These are phyloP conservation scores for Buathra laborator DNA, from an alignment of 2,888 invertebrate genomes.

Conservation along the genomic window DNA sequence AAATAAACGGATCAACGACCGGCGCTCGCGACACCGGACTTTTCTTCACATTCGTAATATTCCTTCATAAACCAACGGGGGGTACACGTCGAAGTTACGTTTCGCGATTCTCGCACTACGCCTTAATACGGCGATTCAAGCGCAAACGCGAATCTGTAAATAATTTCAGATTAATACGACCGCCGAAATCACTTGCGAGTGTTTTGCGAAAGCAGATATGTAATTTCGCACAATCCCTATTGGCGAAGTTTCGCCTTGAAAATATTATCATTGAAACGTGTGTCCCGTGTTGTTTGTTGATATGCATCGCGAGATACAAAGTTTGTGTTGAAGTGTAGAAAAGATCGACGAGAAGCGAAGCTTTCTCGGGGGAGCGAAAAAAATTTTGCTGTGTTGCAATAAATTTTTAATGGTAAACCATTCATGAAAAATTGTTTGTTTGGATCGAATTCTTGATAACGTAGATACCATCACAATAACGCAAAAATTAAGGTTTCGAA, in stretches of 20 bases:
- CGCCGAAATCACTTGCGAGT: constrained; percentile 12
- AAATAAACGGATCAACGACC: constrained; percentile 82
- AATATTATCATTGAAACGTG: constrained; percentile 24
- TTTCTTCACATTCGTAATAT: constrained; percentile 47
- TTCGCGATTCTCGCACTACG: constrained; percentile 21
- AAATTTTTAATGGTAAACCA: constrained; percentile 42
- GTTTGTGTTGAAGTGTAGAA: constrained; percentile 47
- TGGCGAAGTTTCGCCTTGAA: constrained; percentile 18
- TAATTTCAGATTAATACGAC: constrained; percentile 28
- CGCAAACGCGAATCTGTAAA: constrained; percentile 22
- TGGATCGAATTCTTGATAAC: neutral
- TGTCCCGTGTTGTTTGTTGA: constrained; percentile 62
- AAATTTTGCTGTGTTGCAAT: constrained; percentile 49
- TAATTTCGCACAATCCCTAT: neutral
- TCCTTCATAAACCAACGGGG: constrained; percentile 34
- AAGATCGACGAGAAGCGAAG: constrained; percentile 28
- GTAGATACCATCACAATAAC: neutral
- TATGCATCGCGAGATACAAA: constrained; percentile 63
- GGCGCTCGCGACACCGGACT: constrained; percentile 30
- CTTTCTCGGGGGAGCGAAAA: constrained; percentile 1
- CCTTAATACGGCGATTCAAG: constrained; percentile 7
- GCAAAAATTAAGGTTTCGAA: neutral
- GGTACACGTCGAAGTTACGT: constrained; percentile 34
- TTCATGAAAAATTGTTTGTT: neutral
- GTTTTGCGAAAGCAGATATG: neutral